A percentile compares a stretch with the other conserved stretches of the same genome.
These are phyloP conservation scores for Hydraecia micacea DNA, from an alignment of 2,888 invertebrate genomes.

Conservation along the genomic window DNA sequence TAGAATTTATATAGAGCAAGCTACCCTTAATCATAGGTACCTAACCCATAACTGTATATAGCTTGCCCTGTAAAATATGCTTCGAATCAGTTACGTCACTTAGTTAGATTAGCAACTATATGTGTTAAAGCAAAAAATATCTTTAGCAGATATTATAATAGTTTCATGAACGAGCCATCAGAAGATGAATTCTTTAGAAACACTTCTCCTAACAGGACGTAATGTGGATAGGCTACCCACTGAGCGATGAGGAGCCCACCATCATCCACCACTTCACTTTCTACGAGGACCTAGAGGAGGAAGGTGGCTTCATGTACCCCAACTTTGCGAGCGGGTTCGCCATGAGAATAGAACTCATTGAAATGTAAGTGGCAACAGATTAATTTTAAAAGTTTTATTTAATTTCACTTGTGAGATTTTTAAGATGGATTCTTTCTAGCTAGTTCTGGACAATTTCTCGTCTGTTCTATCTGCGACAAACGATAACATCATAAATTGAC, in stretches of 20 bases:
- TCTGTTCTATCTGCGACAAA: background rate
- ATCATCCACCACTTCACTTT: conserved; percentile 98
- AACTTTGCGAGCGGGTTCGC: conserved; percentile 95
- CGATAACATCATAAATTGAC: background rate
- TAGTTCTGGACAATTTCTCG: too few species aligned
- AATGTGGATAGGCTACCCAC: conserved; percentile 93
- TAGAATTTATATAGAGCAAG: too few species aligned
- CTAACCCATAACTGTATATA: too few species aligned
- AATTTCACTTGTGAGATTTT: too few species aligned
- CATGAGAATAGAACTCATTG: conserved; percentile 92
- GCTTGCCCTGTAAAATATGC: too few species aligned
- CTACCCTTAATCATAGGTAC: too few species aligned
- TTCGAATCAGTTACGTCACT: too few species aligned
- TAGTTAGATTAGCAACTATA: too few species aligned
- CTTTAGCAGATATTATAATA: too few species aligned
- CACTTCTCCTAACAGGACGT: conserved; percentile 84
- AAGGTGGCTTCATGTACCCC: conserved; percentile 94
- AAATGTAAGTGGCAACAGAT: conserved; percentile 89
- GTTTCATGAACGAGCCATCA: too few species aligned
- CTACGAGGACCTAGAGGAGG: conserved; percentile 91
- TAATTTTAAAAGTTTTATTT: background rate
- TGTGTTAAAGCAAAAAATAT: too few species aligned
- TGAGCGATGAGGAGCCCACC: conserved; percentile 94
- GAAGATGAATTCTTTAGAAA: background rate
- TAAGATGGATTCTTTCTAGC: background rate